Conservation (phyloP, 2,888 invertebrate species). For the Morpho achilles region DNA sequence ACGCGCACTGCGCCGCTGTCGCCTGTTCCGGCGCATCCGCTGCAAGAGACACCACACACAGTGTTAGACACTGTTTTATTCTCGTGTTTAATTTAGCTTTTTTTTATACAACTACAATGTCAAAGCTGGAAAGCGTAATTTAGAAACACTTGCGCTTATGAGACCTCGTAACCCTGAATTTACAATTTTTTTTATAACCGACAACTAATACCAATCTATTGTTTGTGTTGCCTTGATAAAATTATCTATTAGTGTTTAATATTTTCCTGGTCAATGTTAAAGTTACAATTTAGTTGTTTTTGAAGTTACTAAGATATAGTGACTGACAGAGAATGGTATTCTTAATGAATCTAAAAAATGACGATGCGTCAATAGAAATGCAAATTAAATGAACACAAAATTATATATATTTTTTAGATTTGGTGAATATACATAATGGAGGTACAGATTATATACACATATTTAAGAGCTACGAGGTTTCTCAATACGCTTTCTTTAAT, state of each 20-base stretch:
- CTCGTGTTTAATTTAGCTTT: slow-evolving; percentile 36
- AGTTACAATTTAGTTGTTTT: no score
- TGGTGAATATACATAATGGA: neutral
- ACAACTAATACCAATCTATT: no score
- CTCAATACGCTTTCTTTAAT: slow-evolving; percentile 42
- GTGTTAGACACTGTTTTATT: slow-evolving; percentile 74
- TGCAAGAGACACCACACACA: slow-evolving; percentile 79
- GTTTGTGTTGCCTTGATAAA: no score
- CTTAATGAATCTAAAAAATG: neutral
- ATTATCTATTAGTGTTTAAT: no score
- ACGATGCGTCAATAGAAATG: neutral
- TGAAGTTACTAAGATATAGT: no score
- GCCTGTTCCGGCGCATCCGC: slow-evolving; percentile 78
- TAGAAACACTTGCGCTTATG: slow-evolving; percentile 23
- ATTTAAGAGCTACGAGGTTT: slow-evolving; percentile 31
- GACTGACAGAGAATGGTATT: no score
- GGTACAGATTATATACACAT: slow-evolving; percentile 8
- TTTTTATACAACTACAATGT: slow-evolving; percentile 37
- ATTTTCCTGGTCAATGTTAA: no score
- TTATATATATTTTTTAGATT: neutral
- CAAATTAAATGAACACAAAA: neutral
- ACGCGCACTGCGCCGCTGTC: slow-evolving; percentile 79
- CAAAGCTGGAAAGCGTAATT: slow-evolving; percentile 41
- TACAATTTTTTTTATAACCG: neutral
- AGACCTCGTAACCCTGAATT: slow-evolving; percentile 27